Evolutionary conservation across 1,140 invertebrate species (phyloP), one percentile per base, ranked within the genome.

Genomic region (Argopecten irradians): DNA sequence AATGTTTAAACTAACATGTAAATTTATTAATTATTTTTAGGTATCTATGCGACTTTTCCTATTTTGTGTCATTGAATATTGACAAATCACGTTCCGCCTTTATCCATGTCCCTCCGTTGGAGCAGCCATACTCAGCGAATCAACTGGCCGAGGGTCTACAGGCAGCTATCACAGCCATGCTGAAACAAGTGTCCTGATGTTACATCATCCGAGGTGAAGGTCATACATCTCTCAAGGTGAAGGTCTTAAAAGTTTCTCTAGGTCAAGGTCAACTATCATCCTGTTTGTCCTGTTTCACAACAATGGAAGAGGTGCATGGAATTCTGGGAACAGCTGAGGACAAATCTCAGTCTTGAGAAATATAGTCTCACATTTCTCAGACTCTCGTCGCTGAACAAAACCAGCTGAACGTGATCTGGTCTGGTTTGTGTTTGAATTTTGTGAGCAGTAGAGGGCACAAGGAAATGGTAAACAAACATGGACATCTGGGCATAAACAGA

Each of bases 31-130:
- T 86, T 83, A 85, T 82, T 88, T 92, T 87, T 87, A 96, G 96
- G 88, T 96, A 96, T 91, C 92, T 96, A 13, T 96, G 96, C 93
- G 96, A 96, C 89, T 96, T 96, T 91, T 96, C 95, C 41, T 96
- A 95, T 93, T 96, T 95, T 92, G 92, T 93, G 39, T 96, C 96
- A 35, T 92, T 96, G 83, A 92, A 94, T 88, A 94, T 96, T 41
- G 93, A 96, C 90, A 91, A 90, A 83, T 91, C 90, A 28, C 91
- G 95, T 32, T 93, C 95, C n/a, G 96, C 96, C 2, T 96, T 96
- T 91, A 95, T 96, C 55, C 96, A 96, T 90, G 96, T 96, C 28
- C 96, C 96, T 39, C 95, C 95, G 22, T 89, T 96, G 28, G 92
- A 95, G 85, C 92, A 93, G 84, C 95, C 94, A 3, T 96, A 95